These are phyloP conservation scores for Gymnodraco acuticeps DNA, from an alignment of 2,797 vertebrate genomes.

Conservation along the genomic window DNA sequence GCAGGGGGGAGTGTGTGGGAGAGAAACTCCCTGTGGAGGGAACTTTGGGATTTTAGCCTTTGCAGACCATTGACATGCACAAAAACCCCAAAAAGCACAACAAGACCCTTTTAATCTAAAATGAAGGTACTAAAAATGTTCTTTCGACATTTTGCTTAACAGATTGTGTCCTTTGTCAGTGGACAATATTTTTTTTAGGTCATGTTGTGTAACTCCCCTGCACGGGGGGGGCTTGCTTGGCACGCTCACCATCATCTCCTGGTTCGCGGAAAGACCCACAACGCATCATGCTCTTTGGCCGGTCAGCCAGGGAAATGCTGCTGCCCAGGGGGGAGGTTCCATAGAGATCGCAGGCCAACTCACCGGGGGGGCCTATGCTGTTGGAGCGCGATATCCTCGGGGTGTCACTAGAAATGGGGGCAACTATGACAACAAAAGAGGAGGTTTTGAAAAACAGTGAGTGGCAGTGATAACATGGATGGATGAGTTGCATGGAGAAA, in stretches of 20 bases:
- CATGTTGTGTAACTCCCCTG: conserved; percentile 21
- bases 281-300: conserved; percentile 96
- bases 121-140: conserved; percentile 13
- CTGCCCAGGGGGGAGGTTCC: conserved; percentile 94
- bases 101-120: conserved; percentile 11
- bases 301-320: conserved; percentile 94
- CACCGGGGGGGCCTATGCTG: conserved; percentile 94
- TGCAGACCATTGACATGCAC: too few species aligned
- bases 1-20: too few species aligned
- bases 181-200: conserved; percentile 40
- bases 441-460: conserved; percentile 25
- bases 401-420: conserved; percentile 86
- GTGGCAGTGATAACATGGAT: not conserved
- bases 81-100: too few species aligned
- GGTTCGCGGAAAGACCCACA: conserved; percentile 98
- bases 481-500: not conserved
- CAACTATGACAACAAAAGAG: conserved; percentile 80
- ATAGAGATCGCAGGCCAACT: conserved; percentile 93
- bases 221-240: not conserved
- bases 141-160: conserved; percentile 21
- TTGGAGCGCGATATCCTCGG: conserved; percentile 97
- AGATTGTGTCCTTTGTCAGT: conserved; percentile 19
- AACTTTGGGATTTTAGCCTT: too few species aligned
- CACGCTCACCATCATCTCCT: conserved; percentile 92
- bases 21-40: too few species aligned